Evolutionary conservation across 2,797 vertebrate species (phyloP).

Genomic region (Malurus splendens): DNA sequence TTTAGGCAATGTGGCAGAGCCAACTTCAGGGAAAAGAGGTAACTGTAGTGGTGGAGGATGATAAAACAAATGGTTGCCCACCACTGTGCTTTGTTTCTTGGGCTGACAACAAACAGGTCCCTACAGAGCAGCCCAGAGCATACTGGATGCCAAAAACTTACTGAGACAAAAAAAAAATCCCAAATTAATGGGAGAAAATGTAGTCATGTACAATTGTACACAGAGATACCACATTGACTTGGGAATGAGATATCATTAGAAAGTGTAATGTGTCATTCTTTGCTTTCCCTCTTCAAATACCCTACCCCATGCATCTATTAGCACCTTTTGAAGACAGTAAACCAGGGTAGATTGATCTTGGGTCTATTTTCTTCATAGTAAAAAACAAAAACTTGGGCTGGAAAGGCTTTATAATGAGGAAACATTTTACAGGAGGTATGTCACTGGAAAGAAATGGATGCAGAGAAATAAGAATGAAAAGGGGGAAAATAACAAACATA

Average conservation of each 20-base stretch:
- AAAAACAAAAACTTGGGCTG: neutral
- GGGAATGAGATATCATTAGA: neutral
- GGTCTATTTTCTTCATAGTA: neutral
- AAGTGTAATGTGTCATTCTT: neutral
- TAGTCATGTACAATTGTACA: neutral
- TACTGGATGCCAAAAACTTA: neutral
- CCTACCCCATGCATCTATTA: neutral
- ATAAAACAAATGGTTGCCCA: neutral
- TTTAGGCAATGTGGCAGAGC: neutral
- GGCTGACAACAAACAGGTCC: neutral
- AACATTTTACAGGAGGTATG: neutral
- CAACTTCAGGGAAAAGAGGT: neutral
- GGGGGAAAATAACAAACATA: neutral
- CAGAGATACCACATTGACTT: neutral
- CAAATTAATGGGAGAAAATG: neutral
- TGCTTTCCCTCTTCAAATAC: neutral
- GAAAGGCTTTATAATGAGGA: neutral
- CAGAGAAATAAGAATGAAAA: neutral
- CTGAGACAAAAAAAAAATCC: neutral
- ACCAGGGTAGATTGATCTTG: neutral
- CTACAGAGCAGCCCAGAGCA: neutral
- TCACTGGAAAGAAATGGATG: neutral
- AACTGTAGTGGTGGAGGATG: neutral
- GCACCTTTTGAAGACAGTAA: neutral
- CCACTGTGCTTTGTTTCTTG: neutral